phyloP scores from a whole-genome alignment of 2,888 invertebrate species.

The Eristalis arbustorum region DNA sequence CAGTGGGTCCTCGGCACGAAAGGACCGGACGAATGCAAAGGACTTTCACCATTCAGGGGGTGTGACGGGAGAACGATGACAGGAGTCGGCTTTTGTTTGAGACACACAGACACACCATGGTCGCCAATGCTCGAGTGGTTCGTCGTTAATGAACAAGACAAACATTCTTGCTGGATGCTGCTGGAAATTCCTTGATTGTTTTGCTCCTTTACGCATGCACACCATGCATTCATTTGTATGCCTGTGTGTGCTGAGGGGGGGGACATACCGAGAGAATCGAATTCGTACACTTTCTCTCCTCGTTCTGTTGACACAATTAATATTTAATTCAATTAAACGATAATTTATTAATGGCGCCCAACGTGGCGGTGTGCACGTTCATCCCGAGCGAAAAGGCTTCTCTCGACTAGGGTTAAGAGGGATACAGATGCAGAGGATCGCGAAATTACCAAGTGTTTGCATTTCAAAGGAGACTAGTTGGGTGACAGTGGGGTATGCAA shows the following conservation, averaged over 20 bases:
- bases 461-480: slow-evolving; percentile 31
- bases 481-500: slow-evolving; percentile 18
- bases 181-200: slow-evolving; percentile 19
- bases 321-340: slow-evolving; percentile 69
- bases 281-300: slow-evolving; percentile 61
- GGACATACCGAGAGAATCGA: slow-evolving; percentile 48
- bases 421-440: slow-evolving; percentile 35
- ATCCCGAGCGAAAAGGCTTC: background rate
- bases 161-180: slow-evolving; percentile 35
- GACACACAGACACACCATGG: background rate
- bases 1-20: background rate
- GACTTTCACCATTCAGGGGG: no score
- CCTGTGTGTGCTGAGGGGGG: background rate
- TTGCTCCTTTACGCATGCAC: slow-evolving; percentile 50
- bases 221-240: slow-evolving; percentile 27
- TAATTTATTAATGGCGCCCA: slow-evolving; percentile 58
- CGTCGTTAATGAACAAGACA: slow-evolving; percentile 61
- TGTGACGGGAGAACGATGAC: slow-evolving; percentile 27
- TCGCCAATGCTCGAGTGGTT: slow-evolving; percentile 34
- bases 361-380: background rate
- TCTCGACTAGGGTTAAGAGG: slow-evolving; percentile 7
- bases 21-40: background rate
- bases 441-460: slow-evolving; percentile 57
- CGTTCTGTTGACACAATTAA: slow-evolving; percentile 66
- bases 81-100: slow-evolving; percentile 49